Evolutionary conservation across 2,888 invertebrate species (phyloP), one percentile per base, ranked within the genome.

Genomic region (Taphrorychus bicolor): DNA sequence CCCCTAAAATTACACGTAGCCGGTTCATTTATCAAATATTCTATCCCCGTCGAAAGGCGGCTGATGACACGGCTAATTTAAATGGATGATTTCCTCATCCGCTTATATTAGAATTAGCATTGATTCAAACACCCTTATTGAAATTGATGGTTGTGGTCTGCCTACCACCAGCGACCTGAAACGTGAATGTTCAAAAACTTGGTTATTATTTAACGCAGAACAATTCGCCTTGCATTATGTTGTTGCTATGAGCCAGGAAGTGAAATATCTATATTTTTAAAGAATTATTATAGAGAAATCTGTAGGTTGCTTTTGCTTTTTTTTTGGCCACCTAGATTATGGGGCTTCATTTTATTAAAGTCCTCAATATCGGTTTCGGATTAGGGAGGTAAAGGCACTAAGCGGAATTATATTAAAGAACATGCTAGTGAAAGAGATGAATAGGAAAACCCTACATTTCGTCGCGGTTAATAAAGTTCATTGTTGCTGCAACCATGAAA

Each of bases 21-120:
- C 7, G 51, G 61, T 58, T 61, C 61, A 62, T 66, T 66, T 66
- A 62, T 66, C 66, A 66, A n/a, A 66, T 66, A 66, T 66, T 61
- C 48, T 32, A 41, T 57, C 60, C 58, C 66, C 49, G 21, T 21
- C 24, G 14, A 54, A 51, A 52, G 51, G 58, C 51, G 14, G 24
- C 40, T 54, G 66, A 66, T 52, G 66, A 23, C 66, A 51, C n/a
- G 40, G 49, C 59, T 66, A 66, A 66, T 66, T 66, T 66, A 60
- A 66, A 66, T 66, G 60, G 59, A 66, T 66, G 60, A 61, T 66
- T 66, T 60, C 49, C 56, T 16, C 11, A 22, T 48, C 18, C 16
- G 53, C 17, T 22, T 32, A 41, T 5, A 24, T 32, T 53, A 42
- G 48, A 64, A 63, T 64, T 58, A 64, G 2, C 57, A 56, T 23